These are phyloP conservation scores for Aleiodes sp. DNA, from an alignment of 1,140 invertebrate genomes.

Conservation along the genomic window DNA sequence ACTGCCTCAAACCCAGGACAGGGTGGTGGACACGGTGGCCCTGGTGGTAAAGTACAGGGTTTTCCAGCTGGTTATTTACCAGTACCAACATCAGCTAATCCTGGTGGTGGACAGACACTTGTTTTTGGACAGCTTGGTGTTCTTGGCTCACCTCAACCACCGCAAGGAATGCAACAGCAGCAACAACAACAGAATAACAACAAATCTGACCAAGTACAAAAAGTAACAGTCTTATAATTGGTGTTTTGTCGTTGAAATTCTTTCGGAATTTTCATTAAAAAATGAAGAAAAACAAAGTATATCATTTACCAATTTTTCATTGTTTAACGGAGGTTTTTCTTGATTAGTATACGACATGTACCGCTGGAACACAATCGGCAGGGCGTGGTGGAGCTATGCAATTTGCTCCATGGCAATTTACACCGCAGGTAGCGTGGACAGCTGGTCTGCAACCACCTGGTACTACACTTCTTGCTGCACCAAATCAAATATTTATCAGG, in stretches of 20 bases:
- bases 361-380: conserved; percentile 68
- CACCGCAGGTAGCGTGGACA: conserved; percentile 76
- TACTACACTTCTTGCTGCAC: conserved; percentile 71
- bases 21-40: conserved; percentile 74
- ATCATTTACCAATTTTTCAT: too few species aligned
- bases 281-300: too few species aligned
- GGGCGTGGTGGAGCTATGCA: conserved; percentile 71
- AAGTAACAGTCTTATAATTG: conserved; percentile 45
- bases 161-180: conserved; percentile 59
- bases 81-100: conserved; percentile 80
- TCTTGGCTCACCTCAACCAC: conserved; percentile 75
- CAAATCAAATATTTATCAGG: conserved; percentile 86
- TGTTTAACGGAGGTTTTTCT: too few species aligned
- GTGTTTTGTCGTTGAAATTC: conserved; percentile 23
- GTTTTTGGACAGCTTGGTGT: conserved; percentile 82
- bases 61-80: conserved; percentile 70
- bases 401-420: conserved; percentile 69
- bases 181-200: conserved; percentile 58
- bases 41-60: conserved; percentile 68
- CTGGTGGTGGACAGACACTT: conserved; percentile 78
- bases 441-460: conserved; percentile 74
- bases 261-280: too few species aligned
- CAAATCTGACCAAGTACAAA: conserved; percentile 63
- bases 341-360: conserved; percentile 30
- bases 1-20: conserved; percentile 71